phyloP scores from a whole-genome alignment of 2,113 vertebrate genomes.

The Mesocricetus auratus region DNA sequence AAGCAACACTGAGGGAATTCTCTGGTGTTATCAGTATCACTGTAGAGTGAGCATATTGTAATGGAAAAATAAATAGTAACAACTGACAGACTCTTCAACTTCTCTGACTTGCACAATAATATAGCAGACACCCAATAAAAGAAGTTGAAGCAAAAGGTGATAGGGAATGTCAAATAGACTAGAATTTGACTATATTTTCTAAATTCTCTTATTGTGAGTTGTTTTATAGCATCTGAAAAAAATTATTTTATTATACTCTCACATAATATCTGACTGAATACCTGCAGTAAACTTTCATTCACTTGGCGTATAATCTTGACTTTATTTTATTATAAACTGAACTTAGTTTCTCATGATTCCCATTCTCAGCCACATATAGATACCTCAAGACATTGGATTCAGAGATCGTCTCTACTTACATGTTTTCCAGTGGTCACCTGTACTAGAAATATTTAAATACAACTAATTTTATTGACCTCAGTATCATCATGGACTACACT shows the following conservation, averaged over 20 bases:
- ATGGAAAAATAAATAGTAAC: background rate
- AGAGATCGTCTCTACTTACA: background rate
- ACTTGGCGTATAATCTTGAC: background rate
- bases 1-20: background rate
- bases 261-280: background rate
- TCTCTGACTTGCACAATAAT: background rate
- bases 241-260: background rate
- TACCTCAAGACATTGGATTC: background rate
- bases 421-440: background rate
- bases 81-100: background rate
- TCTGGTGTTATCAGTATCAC: background rate
- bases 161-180: background rate
- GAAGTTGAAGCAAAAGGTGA: background rate
- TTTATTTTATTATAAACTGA: background rate
- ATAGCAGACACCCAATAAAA: background rate
- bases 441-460: background rate
- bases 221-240: background rate
- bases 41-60: background rate
- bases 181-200: background rate
- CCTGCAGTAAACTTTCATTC: background rate
- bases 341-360: background rate
- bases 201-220: background rate
- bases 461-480: rapidly evolving
- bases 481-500: background rate
- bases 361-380: background rate